Base-by-base conservation (phyloP, 2,113 vertebrate genomes). In the Strix uralensis region DNA sequence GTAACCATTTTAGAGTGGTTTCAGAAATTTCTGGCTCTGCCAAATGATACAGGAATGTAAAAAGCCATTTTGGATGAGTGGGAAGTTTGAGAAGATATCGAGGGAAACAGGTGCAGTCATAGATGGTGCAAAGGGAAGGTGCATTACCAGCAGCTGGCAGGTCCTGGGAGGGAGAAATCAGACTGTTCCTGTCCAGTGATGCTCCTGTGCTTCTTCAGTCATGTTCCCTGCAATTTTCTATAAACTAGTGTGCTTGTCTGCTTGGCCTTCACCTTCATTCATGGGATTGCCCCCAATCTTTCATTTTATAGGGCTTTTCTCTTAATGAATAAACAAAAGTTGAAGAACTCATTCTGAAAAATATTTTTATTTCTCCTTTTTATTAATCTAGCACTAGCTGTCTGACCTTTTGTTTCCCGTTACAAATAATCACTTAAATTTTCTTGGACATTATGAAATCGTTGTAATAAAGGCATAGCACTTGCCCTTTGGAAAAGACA, bases 401-500 rank as follows among this genome's bases (percentile, higher is more conserved):
- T 47, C 75, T 93, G 75, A 87, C 62, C 44, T 83, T 92, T 86
- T 88, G 59, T 88, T 86, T 90, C 25, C 40, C 16, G 1, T 73
- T 84, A 70, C 40, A 90, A 90, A 95, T 69, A 88, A 92, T 58
- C 46, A 30, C 49, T 88, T 61, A 87, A 30, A 88, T 80, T 95
- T 95, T 86, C 71, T 73, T 42, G 70, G 80, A n/a, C 44, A 9
- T 83, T 88, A 69, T 65, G 75, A 70, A 88, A 61, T 2, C 2
- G 32, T 67, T 81, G 7, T 86, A 86, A 77, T 80, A 44, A 86
- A 88, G 49, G 62, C 5, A 3, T 18, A 93, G 40, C 62, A 61
- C 58, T 86, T 96, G 58, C 46, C 82, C 88, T 90, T 93, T 90
- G 86, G 75, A 93, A 83, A 38, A 78, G 51, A 88, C 34, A 81